Percentiles rank a stretch among this genome's conserved stretches.
phyloP scores from a whole-genome alignment of 2,888 invertebrate species.

The Lottia scabra region DNA sequence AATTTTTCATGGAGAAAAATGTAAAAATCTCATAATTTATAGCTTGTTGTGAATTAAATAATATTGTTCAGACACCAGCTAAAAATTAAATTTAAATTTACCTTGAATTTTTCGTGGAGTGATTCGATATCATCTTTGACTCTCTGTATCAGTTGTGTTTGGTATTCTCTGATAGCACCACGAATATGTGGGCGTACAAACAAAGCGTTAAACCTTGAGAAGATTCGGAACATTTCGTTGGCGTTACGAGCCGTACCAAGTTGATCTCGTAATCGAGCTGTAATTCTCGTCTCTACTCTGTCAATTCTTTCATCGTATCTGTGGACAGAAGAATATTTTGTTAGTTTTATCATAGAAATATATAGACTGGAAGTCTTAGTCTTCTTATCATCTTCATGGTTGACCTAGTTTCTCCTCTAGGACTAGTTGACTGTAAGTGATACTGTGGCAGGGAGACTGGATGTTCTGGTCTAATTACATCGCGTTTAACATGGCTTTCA shows the following conservation, averaged over 20 bases:
- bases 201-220: constrained; percentile 96
- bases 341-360: no score
- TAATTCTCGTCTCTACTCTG: constrained; percentile 97
- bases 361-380: no score
- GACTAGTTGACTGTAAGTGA: no score
- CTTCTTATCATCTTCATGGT: no score
- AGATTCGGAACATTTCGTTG: constrained; percentile 99
- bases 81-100: constrained; percentile 64
- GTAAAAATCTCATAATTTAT: no score
- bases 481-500: no score
- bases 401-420: no score
- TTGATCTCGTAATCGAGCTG: constrained; percentile 96
- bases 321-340: not conserved
- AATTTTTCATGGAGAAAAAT: no score
- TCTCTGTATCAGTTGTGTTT: constrained; percentile 97
- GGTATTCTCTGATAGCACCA: constrained; percentile 98
- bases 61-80: no score
- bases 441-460: no score
- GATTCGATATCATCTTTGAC: constrained; percentile 99
- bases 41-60: no score
- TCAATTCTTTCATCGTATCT: constrained; percentile 96
- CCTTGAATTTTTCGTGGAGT: constrained; percentile 97
- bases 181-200: constrained; percentile 99
- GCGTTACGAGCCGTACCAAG: constrained; percentile 98
- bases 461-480: no score